These are phyloP conservation scores for Dipus sagitta DNA, from an alignment of 2,797 vertebrate genomes.

Conservation along the genomic window DNA sequence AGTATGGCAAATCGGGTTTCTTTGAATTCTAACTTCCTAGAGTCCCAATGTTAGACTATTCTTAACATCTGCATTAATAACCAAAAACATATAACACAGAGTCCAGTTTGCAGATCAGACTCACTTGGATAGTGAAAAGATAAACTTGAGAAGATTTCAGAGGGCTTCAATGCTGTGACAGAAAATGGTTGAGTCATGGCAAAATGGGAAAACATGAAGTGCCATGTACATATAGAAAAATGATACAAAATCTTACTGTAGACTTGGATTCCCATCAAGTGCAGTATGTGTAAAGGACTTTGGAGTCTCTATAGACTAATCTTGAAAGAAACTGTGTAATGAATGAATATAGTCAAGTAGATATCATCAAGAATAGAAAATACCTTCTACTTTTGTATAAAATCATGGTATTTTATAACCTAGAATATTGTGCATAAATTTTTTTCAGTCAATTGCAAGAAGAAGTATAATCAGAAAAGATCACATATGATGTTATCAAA, in stretches of 20 bases:
- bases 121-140: background rate
- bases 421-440: background rate
- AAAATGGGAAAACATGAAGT: constrained; percentile 6
- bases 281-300: background rate
- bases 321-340: background rate
- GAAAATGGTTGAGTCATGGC: constrained; percentile 35
- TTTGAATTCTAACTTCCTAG: background rate
- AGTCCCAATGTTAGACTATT: background rate
- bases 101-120: background rate
- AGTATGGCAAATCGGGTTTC: constrained; percentile 21
- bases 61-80: constrained; percentile 49
- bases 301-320: background rate
- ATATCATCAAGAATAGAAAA: background rate
- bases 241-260: background rate
- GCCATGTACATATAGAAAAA: constrained; percentile 21
- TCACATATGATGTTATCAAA: background rate
- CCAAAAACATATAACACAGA: constrained; percentile 4
- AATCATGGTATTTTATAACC: background rate
- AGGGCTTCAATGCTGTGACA: background rate
- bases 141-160: background rate
- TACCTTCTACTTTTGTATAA: background rate
- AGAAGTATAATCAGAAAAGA: background rate
- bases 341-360: background rate
- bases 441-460: background rate
- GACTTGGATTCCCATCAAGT: background rate